Base-by-base conservation (phyloP, 2,113 vertebrate genomes). In the Propithecus coquereli region DNA sequence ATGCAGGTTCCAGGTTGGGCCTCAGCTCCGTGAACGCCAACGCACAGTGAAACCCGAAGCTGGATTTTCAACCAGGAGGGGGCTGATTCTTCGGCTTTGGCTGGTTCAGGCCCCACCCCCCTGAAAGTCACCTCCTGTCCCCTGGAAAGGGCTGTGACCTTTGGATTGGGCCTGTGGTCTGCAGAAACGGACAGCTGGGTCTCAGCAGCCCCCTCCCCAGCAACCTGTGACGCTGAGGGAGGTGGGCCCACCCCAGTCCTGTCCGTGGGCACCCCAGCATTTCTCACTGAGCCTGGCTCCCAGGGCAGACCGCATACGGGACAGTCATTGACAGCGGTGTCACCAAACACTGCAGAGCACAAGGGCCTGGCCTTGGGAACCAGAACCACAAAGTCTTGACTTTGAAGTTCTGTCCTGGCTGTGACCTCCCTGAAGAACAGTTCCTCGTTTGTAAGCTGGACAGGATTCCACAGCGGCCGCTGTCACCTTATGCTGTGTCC, bases 301-400 rank as follows among this genome's bases (percentile, higher is more conserved):
- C 52, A 18, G 86, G 37, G 34, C 63, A 79, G 66, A 43, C 37
- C 1, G 16, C 43, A 10, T 45, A n/a, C 34, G 18, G 3, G 23
- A 54, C 14, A 0, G 61, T 59, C 81, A 11, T 1, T 0, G 34
- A 50, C 4, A 23, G 73, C 17, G 0, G 4, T 5, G 20, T 68
- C 47, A 1, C 13, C 45, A 9, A 77, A 63, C 73, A 13, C 77
- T 2, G 3, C 2, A 25, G 13, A 45, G 57, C 6, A 0, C 76
- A 16, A 4, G 8, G 18, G 59, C 63, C 79, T 20, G 45, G 40
- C 17, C 43, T 30, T 76, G 61, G 25, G 27, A 63, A 63, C 61
- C 22, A 9, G 7, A 79, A 43, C 8, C 2, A 11, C 22, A 23
- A n/a, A 30, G 84, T 10, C 68, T 50, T 65, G 81, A 79, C 61